Base-by-base conservation (phyloP, 2,113 vertebrate species). In the Herpailurus yagouaroundi region DNA sequence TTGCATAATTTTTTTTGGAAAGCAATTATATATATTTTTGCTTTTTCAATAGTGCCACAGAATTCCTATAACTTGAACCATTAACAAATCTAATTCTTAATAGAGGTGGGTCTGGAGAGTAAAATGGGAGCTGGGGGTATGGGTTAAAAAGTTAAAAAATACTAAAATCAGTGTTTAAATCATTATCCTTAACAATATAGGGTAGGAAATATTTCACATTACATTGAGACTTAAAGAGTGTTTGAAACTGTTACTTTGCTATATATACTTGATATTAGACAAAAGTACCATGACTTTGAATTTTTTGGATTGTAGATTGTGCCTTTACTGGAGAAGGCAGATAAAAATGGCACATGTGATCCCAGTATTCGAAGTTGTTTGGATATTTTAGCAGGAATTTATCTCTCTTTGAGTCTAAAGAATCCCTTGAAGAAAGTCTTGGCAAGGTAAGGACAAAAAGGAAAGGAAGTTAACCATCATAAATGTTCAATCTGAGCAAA, bases 381-480 rank as follows among this genome's bases (percentile, higher is more conserved):
- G 71, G 98, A 99, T 97, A 97, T 99, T 57, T 97, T 99, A 97
- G 98, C 98, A 38, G 97, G 98, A 85, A 98, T 97, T 0, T 99
- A 99, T 97, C 99, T 99, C 95, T 99, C 99, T 55, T 97, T 99
- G 98, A 97, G 94, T 92, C 33, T 94, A 29, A 99, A 99, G 98
- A 99, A 99, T 98, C 99, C 99, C 7, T 98, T 99, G 91, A 99
- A 99, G 97, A 99, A 99, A 98, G 99, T 99, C 48, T 96, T 99
- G 92, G 98, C 98, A 91, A 99, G 99, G 99, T 99, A 99, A 98
- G 93, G 63, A 84, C 83, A 68, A 92, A 83, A 84, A 60, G 7
- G 57, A 77, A 45, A 71, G 52, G 38, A 57, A 88, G n/a, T 94
- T 80, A 41, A 23, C 18, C 50, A 19, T 52, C 82, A 87, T 21